A percentile compares a stretch with the other conserved stretches of the same genome.
Evolutionary conservation across 1,140 invertebrate species (phyloP).

Genomic region (Drusus annulatus): DNA sequence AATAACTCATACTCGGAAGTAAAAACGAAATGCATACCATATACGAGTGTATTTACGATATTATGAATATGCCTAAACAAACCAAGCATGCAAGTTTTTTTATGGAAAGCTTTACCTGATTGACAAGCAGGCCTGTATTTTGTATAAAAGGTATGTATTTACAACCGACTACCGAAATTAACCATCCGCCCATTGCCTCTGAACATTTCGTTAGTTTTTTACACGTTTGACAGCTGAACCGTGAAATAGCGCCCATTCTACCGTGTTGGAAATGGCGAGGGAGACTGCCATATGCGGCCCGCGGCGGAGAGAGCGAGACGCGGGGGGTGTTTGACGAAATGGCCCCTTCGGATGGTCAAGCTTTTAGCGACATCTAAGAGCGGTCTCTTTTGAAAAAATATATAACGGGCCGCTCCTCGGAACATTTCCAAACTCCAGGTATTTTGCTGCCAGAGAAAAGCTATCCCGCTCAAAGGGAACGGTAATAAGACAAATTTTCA

Average conservation of each 20-base stretch:
- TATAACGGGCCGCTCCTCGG: background rate
- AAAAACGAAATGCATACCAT: no score
- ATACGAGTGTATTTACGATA: no score
- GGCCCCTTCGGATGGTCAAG: slow-evolving; percentile 11
- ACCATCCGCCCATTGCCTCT: slow-evolving; percentile 36
- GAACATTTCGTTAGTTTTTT: slow-evolving; percentile 44
- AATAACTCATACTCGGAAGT: no score
- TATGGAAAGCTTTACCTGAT: no score
- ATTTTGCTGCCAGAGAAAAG: background rate
- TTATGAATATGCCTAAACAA: no score
- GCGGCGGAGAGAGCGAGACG: background rate
- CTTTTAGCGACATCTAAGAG: slow-evolving; percentile 35
- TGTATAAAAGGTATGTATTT: slow-evolving; percentile 21
- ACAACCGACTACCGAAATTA: slow-evolving; percentile 20
- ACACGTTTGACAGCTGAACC: slow-evolving; percentile 40
- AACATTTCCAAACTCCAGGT: background rate
- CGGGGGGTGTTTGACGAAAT: slow-evolving; percentile 1
- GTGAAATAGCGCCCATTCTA: slow-evolving; percentile 38
- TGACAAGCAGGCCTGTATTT: no score
- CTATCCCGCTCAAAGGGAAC: background rate
- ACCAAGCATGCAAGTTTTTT: no score
- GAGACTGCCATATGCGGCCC: background rate
- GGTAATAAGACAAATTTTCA: background rate
- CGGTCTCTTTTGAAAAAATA: slow-evolving; percentile 20
- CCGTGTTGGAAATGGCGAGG: slow-evolving; percentile 18